phyloP scores from a whole-genome alignment of 2,797 vertebrate genomes.

The Helicolenus hilgendorfi region DNA sequence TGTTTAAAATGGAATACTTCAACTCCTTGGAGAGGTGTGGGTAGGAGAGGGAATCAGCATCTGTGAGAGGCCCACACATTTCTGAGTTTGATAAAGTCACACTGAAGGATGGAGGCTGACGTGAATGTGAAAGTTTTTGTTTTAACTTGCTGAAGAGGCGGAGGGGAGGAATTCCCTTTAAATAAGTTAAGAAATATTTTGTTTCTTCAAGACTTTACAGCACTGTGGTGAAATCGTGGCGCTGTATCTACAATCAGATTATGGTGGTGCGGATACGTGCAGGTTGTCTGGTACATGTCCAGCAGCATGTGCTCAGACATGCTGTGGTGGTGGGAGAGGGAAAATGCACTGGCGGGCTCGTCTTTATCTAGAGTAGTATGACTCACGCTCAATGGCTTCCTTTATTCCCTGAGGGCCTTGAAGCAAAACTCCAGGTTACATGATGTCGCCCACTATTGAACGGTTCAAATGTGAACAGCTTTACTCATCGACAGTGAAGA shows the following conservation, averaged over 20 bases:
- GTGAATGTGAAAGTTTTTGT: slow-evolving; percentile 15
- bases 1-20: slow-evolving; percentile 74
- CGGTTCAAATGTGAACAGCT: not conserved
- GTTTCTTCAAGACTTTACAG: not conserved
- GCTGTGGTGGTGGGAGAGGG: slow-evolving; percentile 33
- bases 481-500: slow-evolving; percentile 6
- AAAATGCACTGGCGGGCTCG: slow-evolving; percentile 4
- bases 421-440: not conserved
- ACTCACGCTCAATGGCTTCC: slow-evolving; percentile 56
- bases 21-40: slow-evolving; percentile 82
- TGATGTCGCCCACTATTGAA: not conserved
- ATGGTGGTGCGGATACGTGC: not conserved
- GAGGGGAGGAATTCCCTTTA: not conserved
- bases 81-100: slow-evolving; percentile 39
- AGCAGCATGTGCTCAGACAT: slow-evolving; percentile 52
- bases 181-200: not conserved
- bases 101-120: not conserved
- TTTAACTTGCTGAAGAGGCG: not conserved
- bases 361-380: slow-evolving; percentile 51
- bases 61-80: slow-evolving; percentile 59
- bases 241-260: not conserved
- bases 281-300: slow-evolving; percentile 31
- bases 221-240: not conserved
- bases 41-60: slow-evolving; percentile 58
- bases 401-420: slow-evolving; percentile 33